Evolutionary conservation across 2,888 invertebrate genomes (phyloP), one percentile per base, ranked within the genome.

Genomic region (Plebejus melissa): DNA sequence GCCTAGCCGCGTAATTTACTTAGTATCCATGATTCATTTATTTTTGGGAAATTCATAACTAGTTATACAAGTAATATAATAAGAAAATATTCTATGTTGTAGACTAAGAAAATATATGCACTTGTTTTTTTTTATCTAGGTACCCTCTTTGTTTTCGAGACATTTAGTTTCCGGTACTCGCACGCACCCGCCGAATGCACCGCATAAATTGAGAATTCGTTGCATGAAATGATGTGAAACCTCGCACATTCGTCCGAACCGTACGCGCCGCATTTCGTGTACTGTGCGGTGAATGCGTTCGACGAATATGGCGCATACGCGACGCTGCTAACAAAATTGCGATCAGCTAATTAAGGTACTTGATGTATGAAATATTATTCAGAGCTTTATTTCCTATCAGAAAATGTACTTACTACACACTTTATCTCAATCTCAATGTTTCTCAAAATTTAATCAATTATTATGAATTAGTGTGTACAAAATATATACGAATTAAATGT

Each of bases 401-500:
- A 65, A 11, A 60, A 60, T 60, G 60, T 28, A 58, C 3, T 60
- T 28, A 60, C 60, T 65, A 32, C 65, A 32, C 65, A 13, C 65
- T 32, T 32, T 32, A 6, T 28, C 9, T 4, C 32, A 32, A 13
- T 13, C 1, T 28, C 32, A 65, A 32, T 13, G 0, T 65, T 65
- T 13, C 1, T 28, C 32, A 65, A 32, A 32, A 0, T 65, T 65
- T 65, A 65, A 32, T 65, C 13, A 65, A 65, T 13, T 65, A 32
- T 13, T 65, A 65, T 36, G 65, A 65, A 32, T 36, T 28, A 11
- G 65, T 36, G 32, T 36, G 65, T 65, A 65, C 36, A 65, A 32
- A 65, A 9, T 46, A 13, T 50, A 28, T 50, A 54, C 54, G 72
- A 72, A 54, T 54, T 54, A 54, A 72, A 72, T 32, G 54, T 72